phyloP scores from a whole-genome alignment of 2,113 vertebrate genomes.

The Corynorhinus townsendii region DNA sequence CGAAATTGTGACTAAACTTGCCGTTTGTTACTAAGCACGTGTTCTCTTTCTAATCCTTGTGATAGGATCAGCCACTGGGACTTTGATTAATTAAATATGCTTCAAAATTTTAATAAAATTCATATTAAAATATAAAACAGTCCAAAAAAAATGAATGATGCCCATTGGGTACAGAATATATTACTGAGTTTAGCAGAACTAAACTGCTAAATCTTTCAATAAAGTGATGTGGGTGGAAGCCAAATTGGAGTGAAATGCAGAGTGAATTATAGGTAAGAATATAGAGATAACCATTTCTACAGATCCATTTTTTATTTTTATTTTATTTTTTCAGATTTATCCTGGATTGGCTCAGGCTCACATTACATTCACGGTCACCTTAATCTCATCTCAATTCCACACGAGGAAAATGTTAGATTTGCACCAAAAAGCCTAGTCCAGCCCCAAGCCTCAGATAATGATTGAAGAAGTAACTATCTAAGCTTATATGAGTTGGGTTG shows the following conservation, averaged over 20 bases:
- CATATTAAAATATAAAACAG: background rate
- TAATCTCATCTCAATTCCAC: background rate
- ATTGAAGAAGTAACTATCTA: background rate
- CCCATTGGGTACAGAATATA: background rate
- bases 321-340: background rate
- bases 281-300: background rate
- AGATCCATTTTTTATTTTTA: background rate
- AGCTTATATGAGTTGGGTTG: background rate
- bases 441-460: background rate
- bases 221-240: background rate
- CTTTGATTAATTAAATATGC: background rate
- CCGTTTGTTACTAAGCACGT: background rate
- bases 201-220: background rate
- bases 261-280: background rate
- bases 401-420: background rate
- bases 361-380: background rate
- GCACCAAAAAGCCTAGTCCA: background rate
- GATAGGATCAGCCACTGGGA: background rate
- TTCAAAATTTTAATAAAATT: background rate
- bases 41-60: background rate
- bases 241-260: background rate
- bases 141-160: background rate
- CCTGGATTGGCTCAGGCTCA: background rate
- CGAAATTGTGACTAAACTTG: background rate
- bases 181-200: background rate